Percentiles rank a stretch among this genome's conserved stretches.
phyloP scores from a whole-genome alignment of 2,113 vertebrate species.

The Urocitellus parryii region DNA sequence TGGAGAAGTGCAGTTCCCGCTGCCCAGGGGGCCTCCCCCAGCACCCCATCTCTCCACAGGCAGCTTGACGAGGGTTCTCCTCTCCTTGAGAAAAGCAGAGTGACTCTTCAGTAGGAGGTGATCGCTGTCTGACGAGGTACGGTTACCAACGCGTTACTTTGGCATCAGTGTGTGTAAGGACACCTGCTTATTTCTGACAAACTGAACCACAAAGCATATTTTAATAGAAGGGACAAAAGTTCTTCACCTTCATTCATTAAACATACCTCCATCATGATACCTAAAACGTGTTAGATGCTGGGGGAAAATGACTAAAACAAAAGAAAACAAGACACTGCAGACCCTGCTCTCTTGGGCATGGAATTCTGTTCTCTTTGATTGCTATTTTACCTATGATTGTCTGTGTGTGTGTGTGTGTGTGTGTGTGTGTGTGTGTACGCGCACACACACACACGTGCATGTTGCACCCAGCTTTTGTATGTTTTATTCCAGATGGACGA shows the following conservation, averaged over 20 bases:
- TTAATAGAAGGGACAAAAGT: background rate
- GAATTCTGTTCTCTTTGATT: background rate
- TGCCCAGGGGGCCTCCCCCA: no score
- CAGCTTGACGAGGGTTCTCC: background rate
- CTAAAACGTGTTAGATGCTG: background rate
- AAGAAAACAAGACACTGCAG: background rate
- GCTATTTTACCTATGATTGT: background rate
- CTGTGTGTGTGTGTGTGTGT: background rate
- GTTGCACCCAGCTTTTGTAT: background rate
- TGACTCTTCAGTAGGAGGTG: background rate
- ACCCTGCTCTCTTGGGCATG: background rate
- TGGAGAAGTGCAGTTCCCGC: no score
- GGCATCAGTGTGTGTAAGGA: background rate
- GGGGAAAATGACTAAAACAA: background rate
- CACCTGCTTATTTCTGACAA: background rate
- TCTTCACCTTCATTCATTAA: constrained; percentile 1
- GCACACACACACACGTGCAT: no score
- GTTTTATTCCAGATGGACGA: background rate
- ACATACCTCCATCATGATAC: background rate
- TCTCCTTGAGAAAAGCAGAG: background rate
- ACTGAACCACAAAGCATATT: background rate
- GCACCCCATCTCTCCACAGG: background rate
- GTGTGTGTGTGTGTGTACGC: no score
- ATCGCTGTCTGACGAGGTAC: background rate
- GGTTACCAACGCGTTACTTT: background rate